phyloP scores from a whole-genome alignment of 2,797 vertebrate genomes.

The Denticeps clupeoides region DNA sequence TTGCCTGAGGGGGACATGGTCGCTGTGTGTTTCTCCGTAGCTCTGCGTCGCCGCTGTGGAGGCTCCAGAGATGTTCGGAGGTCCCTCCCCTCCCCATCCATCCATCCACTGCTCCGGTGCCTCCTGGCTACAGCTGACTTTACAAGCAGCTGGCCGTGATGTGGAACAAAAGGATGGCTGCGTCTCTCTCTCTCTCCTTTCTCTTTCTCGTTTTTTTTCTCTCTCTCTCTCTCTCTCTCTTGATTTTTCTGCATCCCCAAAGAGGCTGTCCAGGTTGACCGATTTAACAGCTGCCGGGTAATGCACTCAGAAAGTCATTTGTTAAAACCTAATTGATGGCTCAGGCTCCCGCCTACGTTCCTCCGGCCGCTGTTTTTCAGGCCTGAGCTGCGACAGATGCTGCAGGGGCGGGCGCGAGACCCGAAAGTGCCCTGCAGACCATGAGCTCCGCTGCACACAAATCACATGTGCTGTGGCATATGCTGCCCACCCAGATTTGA shows the following conservation, averaged over 20 bases:
- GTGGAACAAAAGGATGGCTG: slow-evolving; percentile 33
- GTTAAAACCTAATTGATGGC: slow-evolving; percentile 70
- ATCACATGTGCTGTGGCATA: no score
- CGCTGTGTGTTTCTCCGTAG: slow-evolving; percentile 45
- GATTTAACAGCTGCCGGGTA: slow-evolving; percentile 65
- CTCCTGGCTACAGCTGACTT: slow-evolving; percentile 62
- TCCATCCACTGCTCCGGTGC: slow-evolving; percentile 32
- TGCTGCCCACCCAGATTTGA: no score
- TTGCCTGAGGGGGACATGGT: slow-evolving; percentile 55
- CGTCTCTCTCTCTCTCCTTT: slow-evolving; percentile 3
- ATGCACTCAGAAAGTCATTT: slow-evolving; percentile 62
- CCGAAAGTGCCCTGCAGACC: no score
- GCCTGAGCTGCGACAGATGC: slow-evolving; percentile 50
- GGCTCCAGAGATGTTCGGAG: slow-evolving; percentile 42
- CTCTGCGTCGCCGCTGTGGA: slow-evolving; percentile 38
- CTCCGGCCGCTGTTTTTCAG: slow-evolving; percentile 37
- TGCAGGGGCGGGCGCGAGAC: slow-evolving; percentile 36
- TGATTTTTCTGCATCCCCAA: background rate
- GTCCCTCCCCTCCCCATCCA: slow-evolving; percentile 28
- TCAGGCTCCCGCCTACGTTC: slow-evolving; percentile 54
- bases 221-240: slow-evolving; percentile 8
- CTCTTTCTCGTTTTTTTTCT: slow-evolving; percentile 29
- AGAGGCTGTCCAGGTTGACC: slow-evolving; percentile 48
- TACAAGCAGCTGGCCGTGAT: slow-evolving; percentile 56
- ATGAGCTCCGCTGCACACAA: slow-evolving; percentile 26